phyloP scores from a whole-genome alignment of 2,888 invertebrate genomes.

The Palloptera scutellata region DNA sequence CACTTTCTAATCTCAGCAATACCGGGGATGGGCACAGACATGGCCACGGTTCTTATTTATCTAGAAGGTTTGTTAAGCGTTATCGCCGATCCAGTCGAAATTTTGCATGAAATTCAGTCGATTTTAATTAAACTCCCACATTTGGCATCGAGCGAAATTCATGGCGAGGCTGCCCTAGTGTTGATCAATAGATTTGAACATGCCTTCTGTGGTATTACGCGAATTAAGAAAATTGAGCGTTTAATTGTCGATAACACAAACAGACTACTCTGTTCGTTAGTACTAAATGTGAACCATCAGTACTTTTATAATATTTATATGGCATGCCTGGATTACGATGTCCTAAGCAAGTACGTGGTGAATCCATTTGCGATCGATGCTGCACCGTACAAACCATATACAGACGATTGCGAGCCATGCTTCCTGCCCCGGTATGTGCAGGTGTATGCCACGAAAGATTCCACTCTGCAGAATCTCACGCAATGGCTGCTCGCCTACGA shows the following conservation, averaged over 20 bases:
- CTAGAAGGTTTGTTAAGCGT: constrained; percentile 49
- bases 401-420: constrained; percentile 32
- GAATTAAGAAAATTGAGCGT: constrained; percentile 44
- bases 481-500: constrained; percentile 45
- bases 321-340: constrained; percentile 51
- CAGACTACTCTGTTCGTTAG: constrained; percentile 41
- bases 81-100: constrained; percentile 43
- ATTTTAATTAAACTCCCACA: constrained; percentile 41
- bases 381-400: no score
- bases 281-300: constrained; percentile 41
- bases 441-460: constrained; percentile 46
- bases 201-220: constrained; percentile 49
- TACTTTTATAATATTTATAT: constrained; percentile 43
- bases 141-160: constrained; percentile 19
- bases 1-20: constrained; percentile 44
- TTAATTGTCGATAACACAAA: constrained; percentile 51
- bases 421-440: constrained; percentile 47
- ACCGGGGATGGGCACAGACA: constrained; percentile 41
- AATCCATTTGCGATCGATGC: neutral
- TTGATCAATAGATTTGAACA: neutral
- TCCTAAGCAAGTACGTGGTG: constrained; percentile 41
- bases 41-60: constrained; percentile 47
- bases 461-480: constrained; percentile 45
- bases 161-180: neutral
- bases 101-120: constrained; percentile 42